phyloP scores from a whole-genome alignment of 2,888 invertebrate species.

The Schrankia costaestrigalis region DNA sequence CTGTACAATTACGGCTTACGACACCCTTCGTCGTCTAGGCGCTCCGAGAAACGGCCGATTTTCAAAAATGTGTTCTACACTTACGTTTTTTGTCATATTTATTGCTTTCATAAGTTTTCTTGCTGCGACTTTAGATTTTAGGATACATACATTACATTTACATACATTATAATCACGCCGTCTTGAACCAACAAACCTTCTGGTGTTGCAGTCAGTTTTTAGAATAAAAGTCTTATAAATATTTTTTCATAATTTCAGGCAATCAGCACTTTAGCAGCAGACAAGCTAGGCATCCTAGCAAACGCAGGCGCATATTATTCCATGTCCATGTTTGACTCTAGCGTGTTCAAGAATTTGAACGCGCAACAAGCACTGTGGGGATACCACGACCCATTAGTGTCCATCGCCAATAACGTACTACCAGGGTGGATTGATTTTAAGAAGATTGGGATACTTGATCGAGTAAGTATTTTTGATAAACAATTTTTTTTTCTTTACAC shows the following conservation, averaged over 20 bases:
- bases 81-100: too few species aligned
- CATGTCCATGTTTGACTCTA: conserved; percentile 81
- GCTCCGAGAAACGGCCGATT: too few species aligned
- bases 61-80: too few species aligned
- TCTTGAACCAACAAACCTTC: too few species aligned
- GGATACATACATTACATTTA: too few species aligned
- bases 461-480: conserved; percentile 80
- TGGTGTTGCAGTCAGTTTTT: too few species aligned
- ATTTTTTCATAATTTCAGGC: conserved; percentile 42
- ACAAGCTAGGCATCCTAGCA: conserved; percentile 69
- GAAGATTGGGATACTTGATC: conserved; percentile 90
- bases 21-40: too few species aligned
- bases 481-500: too few species aligned
- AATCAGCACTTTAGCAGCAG: conserved; percentile 64
- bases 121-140: too few species aligned
- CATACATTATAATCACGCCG: too few species aligned
- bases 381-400: conserved; percentile 88
- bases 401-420: conserved; percentile 85
- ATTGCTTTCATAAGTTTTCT: too few species aligned
- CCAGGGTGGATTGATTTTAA: conserved; percentile 90
- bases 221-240: neutral
- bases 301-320: conserved; percentile 85
- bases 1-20: too few species aligned
- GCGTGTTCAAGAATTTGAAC: conserved; percentile 84
- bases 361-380: conserved; percentile 91